phyloP scores from a whole-genome alignment of 1,140 invertebrate species.

The Zaprionus ornatus region DNA sequence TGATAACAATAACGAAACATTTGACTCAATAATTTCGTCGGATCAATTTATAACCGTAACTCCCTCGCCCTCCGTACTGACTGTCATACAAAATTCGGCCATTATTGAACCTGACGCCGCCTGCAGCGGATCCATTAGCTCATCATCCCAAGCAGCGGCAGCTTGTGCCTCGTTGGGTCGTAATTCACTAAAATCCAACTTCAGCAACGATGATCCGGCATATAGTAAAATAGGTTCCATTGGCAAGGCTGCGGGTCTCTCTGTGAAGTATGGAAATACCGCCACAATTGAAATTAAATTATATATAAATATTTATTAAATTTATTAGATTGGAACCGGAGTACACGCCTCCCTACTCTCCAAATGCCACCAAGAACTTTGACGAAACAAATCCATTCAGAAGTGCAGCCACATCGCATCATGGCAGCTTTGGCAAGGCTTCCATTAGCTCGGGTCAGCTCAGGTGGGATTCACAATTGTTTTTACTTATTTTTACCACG shows the following conservation, averaged over 20 bases:
- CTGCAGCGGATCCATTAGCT: slow-evolving; percentile 71
- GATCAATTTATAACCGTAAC: slow-evolving; percentile 69
- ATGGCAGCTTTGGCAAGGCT: slow-evolving; percentile 83
- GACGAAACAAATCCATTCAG: slow-evolving; percentile 83
- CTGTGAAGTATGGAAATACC: slow-evolving; percentile 69
- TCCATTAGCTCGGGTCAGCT: slow-evolving; percentile 82
- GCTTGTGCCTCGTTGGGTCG: slow-evolving; percentile 71
- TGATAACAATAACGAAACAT: slow-evolving; percentile 76
- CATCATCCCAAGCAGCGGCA: slow-evolving; percentile 62
- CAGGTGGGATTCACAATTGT: slow-evolving; percentile 52
- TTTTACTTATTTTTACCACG: not conserved
- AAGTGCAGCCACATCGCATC: slow-evolving; percentile 71
- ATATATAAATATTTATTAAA: not conserved
- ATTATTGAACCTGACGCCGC: slow-evolving; percentile 72
- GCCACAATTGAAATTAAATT: not conserved
- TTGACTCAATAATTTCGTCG: slow-evolving; percentile 69
- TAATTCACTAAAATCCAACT: slow-evolving; percentile 78
- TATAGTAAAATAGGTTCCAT: slow-evolving; percentile 81
- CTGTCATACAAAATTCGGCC: slow-evolving; percentile 80
- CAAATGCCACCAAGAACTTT: slow-evolving; percentile 76
- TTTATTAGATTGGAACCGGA: slow-evolving; percentile 70
- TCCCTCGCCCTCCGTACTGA: slow-evolving; percentile 79
- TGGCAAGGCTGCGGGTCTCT: slow-evolving; percentile 77
- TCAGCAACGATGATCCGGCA: slow-evolving; percentile 77
- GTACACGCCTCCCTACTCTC: slow-evolving; percentile 69